These are phyloP conservation scores for Epsilonema sp. DNA, from an alignment of 2,888 invertebrate genomes.

Conservation along the genomic window DNA sequence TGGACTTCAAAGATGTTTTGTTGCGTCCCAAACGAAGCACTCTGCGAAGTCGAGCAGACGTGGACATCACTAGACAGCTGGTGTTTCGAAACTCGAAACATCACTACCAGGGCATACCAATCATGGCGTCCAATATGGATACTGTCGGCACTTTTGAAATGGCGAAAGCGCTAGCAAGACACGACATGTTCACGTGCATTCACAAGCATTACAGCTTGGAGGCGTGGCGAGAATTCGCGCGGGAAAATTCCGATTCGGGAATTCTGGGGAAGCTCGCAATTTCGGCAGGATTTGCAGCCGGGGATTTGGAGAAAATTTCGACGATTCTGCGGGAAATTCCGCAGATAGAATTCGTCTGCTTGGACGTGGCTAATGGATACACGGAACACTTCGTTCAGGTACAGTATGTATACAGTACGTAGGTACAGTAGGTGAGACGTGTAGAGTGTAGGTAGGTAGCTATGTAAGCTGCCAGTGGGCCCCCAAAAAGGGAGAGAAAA, in stretches of 20 bases:
- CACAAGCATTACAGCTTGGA: conserved; percentile 70
- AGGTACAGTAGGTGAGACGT: too few relatives aligned
- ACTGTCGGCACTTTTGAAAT: too few relatives aligned
- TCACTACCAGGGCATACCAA: conserved; percentile 55
- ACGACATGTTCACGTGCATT: conserved; percentile 65
- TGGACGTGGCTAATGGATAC: conserved; percentile 86
- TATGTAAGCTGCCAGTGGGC: too few relatives aligned
- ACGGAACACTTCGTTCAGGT: conserved; percentile 73
- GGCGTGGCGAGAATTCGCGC: conserved; percentile 42
- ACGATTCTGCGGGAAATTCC: conserved; percentile 47
- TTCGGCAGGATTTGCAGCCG: conserved; percentile 61
- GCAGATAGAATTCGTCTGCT: conserved; percentile 54
- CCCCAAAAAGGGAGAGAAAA: too few relatives aligned
- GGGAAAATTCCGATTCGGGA: background rate
- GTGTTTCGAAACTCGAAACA: conserved; percentile 1
- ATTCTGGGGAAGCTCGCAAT: background rate
- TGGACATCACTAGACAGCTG: too few relatives aligned
- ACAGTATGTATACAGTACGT: too few relatives aligned
- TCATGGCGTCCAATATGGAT: conserved; percentile 84
- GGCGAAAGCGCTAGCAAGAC: conserved; percentile 60
- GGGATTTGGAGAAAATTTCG: conserved; percentile 53
- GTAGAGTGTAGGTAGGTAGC: too few relatives aligned
- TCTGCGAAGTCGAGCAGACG: too few relatives aligned
- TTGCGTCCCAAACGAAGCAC: conserved; percentile 75
- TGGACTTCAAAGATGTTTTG: too few relatives aligned